A percentile compares a stretch with the other conserved stretches of the same genome.
phyloP scores from a whole-genome alignment of 2,113 vertebrate species.

The Colius striatus region DNA sequence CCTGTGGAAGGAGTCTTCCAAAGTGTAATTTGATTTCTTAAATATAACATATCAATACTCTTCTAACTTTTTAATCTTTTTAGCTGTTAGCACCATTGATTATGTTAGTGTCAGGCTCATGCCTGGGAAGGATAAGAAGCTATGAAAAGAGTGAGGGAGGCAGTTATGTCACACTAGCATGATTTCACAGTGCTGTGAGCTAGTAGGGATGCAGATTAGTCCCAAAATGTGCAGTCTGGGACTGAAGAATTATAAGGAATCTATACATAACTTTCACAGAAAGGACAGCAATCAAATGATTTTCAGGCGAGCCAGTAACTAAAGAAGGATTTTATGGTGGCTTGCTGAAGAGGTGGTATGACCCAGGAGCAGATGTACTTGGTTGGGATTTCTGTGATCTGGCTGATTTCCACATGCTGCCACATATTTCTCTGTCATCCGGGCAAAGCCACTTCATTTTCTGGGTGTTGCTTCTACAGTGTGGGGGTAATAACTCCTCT shows the following conservation, averaged over 20 bases:
- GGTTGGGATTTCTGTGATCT: not conserved
- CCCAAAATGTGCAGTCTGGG: not conserved
- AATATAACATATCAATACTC: not conserved
- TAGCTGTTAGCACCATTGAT: not conserved
- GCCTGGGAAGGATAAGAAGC: not conserved
- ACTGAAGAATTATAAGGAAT: not conserved
- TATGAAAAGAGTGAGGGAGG: not conserved
- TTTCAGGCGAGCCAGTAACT: not conserved
- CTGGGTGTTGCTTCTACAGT: not conserved
- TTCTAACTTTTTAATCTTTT: not conserved
- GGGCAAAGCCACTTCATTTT: not conserved
- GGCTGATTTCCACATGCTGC: not conserved
- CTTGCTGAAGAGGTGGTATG: not conserved
- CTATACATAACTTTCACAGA: not conserved
- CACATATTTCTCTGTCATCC: not conserved
- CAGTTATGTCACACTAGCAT: not conserved
- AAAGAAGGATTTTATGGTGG: not conserved
- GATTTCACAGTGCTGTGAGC: not conserved
- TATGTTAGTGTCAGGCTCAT: not conserved
- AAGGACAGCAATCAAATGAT: not conserved
- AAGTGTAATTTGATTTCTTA: not conserved
- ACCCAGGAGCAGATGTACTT: not conserved
- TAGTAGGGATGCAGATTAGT: not conserved
- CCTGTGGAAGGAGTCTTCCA: not conserved
- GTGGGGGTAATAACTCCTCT: not conserved